phyloP scores from a whole-genome alignment of 2,113 vertebrate species.

The Myanophis thanlyinensis region DNA sequence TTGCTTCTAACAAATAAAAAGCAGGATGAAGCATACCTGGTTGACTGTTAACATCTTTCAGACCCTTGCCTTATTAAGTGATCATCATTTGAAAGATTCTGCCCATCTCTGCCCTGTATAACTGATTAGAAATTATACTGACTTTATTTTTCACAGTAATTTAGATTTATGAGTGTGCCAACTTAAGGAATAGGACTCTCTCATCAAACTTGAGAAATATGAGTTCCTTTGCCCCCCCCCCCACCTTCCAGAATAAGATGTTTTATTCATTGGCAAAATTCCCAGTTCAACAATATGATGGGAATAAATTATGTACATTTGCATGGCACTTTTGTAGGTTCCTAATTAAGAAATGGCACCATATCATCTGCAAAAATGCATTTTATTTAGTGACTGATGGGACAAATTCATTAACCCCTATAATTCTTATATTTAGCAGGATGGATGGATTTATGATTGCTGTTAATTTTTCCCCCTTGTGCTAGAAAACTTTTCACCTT shows the following conservation, averaged over 20 bases:
- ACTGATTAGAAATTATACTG: conserved; percentile 53
- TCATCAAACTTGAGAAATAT: conserved; percentile 58
- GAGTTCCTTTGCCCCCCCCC: conserved; percentile 10
- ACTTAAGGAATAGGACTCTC: conserved; percentile 62
- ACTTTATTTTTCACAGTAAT: conserved; percentile 58
- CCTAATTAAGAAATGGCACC: conserved; percentile 70
- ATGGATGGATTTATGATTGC: conserved; percentile 58
- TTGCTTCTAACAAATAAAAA: conserved; percentile 34
- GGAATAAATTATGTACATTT: conserved; percentile 70
- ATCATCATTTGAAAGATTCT: conserved; percentile 49
- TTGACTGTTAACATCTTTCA: conserved; percentile 32
- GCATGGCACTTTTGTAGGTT: conserved; percentile 58
- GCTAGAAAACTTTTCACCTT: conserved; percentile 50
- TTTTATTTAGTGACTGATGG: conserved; percentile 58
- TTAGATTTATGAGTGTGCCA: conserved; percentile 67
- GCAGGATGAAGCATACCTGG: conserved; percentile 31
- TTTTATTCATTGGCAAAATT: conserved; percentile 72
- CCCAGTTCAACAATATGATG: conserved; percentile 66
- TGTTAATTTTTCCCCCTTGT: conserved; percentile 54
- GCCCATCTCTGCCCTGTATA: conserved; percentile 37
- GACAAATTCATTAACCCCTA: conserved; percentile 63
- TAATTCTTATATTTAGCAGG: conserved; percentile 49
- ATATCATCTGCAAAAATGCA: conserved; percentile 47
- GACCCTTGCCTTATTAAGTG: conserved; percentile 48
- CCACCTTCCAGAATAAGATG: conserved; percentile 54